These are phyloP conservation scores for Drosophila phalerata DNA, from an alignment of 2,888 invertebrate genomes.

Conservation along the genomic window DNA sequence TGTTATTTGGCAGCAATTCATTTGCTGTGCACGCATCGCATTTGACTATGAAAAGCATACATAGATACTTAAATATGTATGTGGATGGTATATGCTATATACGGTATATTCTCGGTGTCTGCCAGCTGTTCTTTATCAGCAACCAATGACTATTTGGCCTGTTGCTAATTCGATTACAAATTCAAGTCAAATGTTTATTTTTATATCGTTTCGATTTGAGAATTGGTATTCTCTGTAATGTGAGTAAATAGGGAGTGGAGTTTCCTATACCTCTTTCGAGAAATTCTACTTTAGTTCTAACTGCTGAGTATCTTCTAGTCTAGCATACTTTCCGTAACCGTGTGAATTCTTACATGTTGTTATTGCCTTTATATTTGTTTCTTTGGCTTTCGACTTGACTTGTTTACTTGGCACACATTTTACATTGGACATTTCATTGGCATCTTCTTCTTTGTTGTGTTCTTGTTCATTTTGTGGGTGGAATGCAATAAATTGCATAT, in stretches of 20 bases:
- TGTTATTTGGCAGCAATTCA: conserved; percentile 59
- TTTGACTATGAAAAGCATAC: conserved; percentile 17
- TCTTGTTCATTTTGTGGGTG: conserved; percentile 22
- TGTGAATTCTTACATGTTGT: neutral
- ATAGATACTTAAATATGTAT: conserved; percentile 28
- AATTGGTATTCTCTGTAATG: conserved; percentile 28
- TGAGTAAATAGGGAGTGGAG: no score
- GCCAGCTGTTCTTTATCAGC: conserved; percentile 61
- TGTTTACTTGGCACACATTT: conserved; percentile 75
- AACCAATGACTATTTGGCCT: conserved; percentile 38
- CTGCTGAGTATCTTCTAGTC: conserved; percentile 21
- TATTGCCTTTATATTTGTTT: conserved; percentile 7
- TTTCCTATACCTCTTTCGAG: neutral
- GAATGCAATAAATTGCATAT: conserved; percentile 51
- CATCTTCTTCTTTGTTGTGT: conserved; percentile 34
- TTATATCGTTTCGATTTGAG: conserved; percentile 24
- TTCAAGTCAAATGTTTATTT: conserved; percentile 60
- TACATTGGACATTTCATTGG: conserved; percentile 64
- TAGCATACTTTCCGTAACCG: neutral
- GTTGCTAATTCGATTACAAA: conserved; percentile 49
- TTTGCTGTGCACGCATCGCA: conserved; percentile 65
- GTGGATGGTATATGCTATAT: conserved; percentile 14
- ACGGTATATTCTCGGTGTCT: conserved; percentile 9
- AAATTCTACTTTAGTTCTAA: neutral
- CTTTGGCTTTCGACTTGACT: conserved; percentile 28